phyloP scores from a whole-genome alignment of 2,113 vertebrate genomes.

The Dromiciops gliroides region DNA sequence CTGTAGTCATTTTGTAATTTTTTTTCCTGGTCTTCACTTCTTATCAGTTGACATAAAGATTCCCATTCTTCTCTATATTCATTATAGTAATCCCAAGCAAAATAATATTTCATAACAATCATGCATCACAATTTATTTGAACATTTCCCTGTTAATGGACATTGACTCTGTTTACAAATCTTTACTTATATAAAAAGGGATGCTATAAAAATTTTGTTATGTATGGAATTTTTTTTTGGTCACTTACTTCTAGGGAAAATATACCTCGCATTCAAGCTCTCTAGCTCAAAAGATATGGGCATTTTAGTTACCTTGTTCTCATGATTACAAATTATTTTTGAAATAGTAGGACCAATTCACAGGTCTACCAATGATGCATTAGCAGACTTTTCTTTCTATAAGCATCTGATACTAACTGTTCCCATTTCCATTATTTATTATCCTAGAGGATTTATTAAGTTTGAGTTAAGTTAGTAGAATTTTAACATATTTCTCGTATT shows the following conservation, averaged over 20 bases:
- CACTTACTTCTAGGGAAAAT: not conserved
- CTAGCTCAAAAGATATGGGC: not conserved
- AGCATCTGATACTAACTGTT: not conserved
- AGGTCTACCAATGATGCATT: not conserved
- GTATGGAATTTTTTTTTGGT: not conserved
- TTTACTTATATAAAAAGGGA: not conserved
- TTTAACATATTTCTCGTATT: not conserved
- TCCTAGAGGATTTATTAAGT: not conserved
- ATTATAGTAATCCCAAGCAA: not conserved
- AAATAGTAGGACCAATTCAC: not conserved
- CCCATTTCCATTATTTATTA: not conserved
- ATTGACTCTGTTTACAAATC: not conserved
- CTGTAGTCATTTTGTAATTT: not conserved
- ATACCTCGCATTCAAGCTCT: not conserved
- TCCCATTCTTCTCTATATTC: not conserved
- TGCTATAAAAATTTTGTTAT: not conserved
- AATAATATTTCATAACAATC: not conserved
- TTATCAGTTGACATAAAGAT: not conserved
- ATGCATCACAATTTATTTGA: not conserved
- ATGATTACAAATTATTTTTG: not conserved
- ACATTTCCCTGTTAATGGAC: not conserved
- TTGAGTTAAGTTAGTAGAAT: not conserved
- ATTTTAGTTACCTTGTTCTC: not conserved
- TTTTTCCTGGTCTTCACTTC: not conserved
- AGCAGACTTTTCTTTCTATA: not conserved